These are phyloP conservation scores for Ceyx melanurus DNA, from an alignment of 2,113 vertebrate species.

Conservation along the genomic window DNA sequence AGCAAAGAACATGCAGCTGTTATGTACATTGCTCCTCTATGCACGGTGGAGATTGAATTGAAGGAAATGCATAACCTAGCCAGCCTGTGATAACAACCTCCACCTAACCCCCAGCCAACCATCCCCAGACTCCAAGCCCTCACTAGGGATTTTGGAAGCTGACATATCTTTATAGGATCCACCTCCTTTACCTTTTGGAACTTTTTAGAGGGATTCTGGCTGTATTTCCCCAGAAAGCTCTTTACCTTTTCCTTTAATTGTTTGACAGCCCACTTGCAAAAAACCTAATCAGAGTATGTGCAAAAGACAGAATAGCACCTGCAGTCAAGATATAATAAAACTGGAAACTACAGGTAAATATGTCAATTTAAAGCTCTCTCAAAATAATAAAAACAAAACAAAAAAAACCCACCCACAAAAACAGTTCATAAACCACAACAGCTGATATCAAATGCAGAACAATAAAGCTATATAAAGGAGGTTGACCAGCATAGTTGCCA, in stretches of 20 bases:
- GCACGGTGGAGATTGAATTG: constrained; percentile 12
- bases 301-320: neutral
- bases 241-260: constrained; percentile 1
- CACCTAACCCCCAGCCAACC: neutral
- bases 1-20: constrained; percentile 3
- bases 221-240: neutral
- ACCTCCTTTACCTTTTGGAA: neutral
- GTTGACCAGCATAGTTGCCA: neutral
- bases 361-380: neutral
- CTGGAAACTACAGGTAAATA: neutral
- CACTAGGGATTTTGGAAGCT: neutral
- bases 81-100: constrained; percentile 5
- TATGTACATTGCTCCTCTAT: neutral
- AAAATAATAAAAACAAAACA: neutral
- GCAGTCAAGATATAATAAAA: neutral
- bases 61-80: constrained; percentile 39
- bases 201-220: neutral
- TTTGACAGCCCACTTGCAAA: neutral
- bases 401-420: neutral
- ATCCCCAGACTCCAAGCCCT: neutral
- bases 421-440: neutral
- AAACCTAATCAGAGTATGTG: neutral
- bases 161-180: neutral
- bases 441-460: neutral
- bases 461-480: neutral